These are phyloP conservation scores for Seriola quinqueradiata DNA, from an alignment of 2,113 vertebrate species.

Conservation along the genomic window DNA sequence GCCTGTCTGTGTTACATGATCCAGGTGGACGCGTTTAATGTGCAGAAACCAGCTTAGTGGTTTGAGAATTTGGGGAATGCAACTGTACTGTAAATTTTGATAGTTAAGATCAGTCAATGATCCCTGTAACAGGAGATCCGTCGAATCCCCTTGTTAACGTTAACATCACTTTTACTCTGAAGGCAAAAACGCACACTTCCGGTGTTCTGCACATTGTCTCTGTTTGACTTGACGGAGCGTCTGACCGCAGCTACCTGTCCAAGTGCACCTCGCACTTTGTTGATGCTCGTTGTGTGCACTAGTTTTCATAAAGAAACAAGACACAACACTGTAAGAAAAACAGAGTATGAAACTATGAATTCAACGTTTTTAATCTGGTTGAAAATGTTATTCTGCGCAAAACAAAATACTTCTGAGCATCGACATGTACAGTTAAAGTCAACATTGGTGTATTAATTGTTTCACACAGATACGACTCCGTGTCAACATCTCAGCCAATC, in stretches of 20 bases:
- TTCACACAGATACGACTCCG: background rate
- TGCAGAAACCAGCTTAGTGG: too few relatives aligned
- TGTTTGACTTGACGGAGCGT: background rate
- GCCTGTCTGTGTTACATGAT: too few relatives aligned
- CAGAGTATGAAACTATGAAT: background rate
- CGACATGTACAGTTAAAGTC: background rate
- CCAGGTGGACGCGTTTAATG: too few relatives aligned
- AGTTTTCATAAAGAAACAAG: background rate
- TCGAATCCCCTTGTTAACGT: too few relatives aligned
- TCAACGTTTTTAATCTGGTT: conserved; percentile 2
- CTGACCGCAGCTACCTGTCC: background rate
- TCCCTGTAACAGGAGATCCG: too few relatives aligned
- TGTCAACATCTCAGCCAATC: conserved; percentile 28
- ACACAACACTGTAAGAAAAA: background rate
- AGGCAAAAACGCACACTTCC: background rate
- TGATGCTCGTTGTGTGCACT: too few relatives aligned
- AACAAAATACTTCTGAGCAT: background rate
- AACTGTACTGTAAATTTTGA: too few relatives aligned
- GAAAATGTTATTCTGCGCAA: background rate
- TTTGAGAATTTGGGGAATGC: background rate
- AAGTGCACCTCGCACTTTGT: conserved; percentile 3
- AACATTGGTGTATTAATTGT: background rate
- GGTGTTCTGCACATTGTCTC: background rate
- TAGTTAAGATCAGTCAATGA: too few relatives aligned
- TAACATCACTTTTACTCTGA: conserved; percentile 50